Base-by-base conservation (phyloP, 2,797 vertebrate species). In the Coregonus suidteri region DNA sequence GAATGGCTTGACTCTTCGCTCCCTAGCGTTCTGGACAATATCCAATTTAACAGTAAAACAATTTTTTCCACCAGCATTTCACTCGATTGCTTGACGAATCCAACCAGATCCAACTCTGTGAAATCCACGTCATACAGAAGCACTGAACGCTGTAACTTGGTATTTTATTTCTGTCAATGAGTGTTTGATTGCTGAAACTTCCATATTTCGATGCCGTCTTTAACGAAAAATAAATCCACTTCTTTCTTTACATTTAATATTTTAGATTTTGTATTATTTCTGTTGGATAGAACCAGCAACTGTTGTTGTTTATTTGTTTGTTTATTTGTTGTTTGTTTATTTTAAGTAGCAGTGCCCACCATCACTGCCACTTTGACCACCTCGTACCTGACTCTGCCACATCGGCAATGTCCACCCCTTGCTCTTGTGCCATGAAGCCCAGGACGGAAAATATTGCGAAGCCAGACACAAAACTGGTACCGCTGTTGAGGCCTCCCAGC, bases 311-410 rank as follows among this genome's bases (percentile, higher is more conserved):
- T 72, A 75, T 83, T 53, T 84, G 59, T 83, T 77, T 77, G 67
- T 89, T 81, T 88, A 81, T 77, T 75, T 66, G 62, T 85, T 59
- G 83, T 86, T 84, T 86, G 77, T 90, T 91, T 85, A 37, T 89
- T 94, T 95, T 94, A 93, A 95, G 95, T 93, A 95, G 95, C 96
- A 97, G 97, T 93, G 94, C 96, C 97, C 97, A 97, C 97, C 97
- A 97, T 96, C 96, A 95, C 96, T 97, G 96, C 96, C 91, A 93
- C 92, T 90, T 86, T 95, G 93, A 78, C 75, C 96, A 95, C 95
- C 96, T 96, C 97, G 94, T 99, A 99, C 98, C 98, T 99, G 97
- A 99, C 96, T 99, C 97, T 95, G 98, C 98, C 95, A 99, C 98
- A 96, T 97, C 96, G 89, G 98, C 97, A 96, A 99, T 99, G 97